Evolutionary conservation across 2,113 vertebrate species (phyloP), one percentile per base, ranked within the genome.

Genomic region (Tupaia chinensis): DNA sequence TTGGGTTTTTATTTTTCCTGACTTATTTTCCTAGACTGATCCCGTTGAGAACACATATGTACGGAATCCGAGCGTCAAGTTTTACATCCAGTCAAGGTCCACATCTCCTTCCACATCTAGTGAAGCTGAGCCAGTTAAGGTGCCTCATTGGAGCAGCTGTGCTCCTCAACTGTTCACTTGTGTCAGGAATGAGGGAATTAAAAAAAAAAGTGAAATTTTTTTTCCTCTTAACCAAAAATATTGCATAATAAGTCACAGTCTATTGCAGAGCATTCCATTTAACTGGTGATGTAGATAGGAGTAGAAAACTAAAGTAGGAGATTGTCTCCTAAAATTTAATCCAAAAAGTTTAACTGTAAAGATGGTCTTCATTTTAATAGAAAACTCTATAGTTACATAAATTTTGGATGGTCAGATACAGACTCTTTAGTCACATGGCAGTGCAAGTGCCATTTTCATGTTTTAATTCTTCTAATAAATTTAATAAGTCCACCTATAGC

Each of bases 61-160:
- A 66, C 97, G 99, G 95, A 99, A 99, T 90, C 99, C 99, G 74
- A 99, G 99, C 93, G 97, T 98, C 86, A 99, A 99, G 98, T 99
- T 98, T 97, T 99, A 99, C 95, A 98, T 98, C 86, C 99, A 99
- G 98, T 98, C 99, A 80, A 99, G 99, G 94, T 99, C 99, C 7
- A 98, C 99, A 76, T 99, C 99, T 54, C 99, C 99, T 76, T 99
- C 99, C 97, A 99, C 99, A 95, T 98, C 99, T 94, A 99, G 99
- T 90, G 99, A 99, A 95, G 98, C 99, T 98, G 99, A 99, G 97
- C 99, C 99, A 13, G 98, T 99, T 7, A 99, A 99, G 99, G 99
- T 99, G 98, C 98, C 96, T 93, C 89, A 29, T 0, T 66, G 92
- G 96, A 89, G 93, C 91, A 63, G 29, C 32, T 7, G 78, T 96